A percentile compares a stretch with the other conserved stretches of the same genome.
Conservation (phyloP, 2,113 vertebrate genomes). For the Caloenas nicobarica region DNA sequence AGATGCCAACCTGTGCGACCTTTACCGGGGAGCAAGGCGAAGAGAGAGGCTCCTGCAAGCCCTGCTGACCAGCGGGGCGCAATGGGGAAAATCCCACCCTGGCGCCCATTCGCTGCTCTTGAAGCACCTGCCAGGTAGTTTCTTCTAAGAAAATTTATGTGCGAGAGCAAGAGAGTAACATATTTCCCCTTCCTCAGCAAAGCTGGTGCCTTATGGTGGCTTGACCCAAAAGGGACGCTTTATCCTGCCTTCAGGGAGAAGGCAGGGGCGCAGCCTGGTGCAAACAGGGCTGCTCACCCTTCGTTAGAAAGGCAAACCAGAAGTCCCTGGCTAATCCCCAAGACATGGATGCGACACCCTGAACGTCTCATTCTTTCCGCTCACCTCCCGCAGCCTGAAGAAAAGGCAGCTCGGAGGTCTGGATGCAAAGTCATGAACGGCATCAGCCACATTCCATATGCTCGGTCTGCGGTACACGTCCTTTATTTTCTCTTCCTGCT, state of each 20-base stretch:
- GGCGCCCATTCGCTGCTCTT: background rate
- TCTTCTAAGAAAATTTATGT: background rate
- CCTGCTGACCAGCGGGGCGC: accelerated
- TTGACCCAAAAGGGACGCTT: background rate
- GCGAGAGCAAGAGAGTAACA: background rate
- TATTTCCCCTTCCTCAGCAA: background rate
- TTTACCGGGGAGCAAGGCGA: background rate
- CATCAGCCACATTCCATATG: accelerated
- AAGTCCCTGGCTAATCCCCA: background rate
- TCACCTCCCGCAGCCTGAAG: background rate
- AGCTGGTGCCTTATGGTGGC: background rate
- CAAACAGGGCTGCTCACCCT: background rate
- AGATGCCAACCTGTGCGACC: background rate
- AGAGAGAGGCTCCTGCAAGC: background rate
- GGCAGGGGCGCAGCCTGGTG: background rate
- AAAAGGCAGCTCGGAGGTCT: background rate
- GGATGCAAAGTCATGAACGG: background rate
- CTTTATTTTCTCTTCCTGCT: background rate
- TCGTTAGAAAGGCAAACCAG: background rate
- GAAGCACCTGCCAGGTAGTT: background rate
- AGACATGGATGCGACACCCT: background rate
- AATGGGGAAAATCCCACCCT: background rate
- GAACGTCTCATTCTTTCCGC: background rate
- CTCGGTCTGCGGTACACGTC: background rate
- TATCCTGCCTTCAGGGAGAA: background rate